These are phyloP conservation scores for Zaprionus ornatus DNA, from an alignment of 1,140 invertebrate species.

Conservation along the genomic window DNA sequence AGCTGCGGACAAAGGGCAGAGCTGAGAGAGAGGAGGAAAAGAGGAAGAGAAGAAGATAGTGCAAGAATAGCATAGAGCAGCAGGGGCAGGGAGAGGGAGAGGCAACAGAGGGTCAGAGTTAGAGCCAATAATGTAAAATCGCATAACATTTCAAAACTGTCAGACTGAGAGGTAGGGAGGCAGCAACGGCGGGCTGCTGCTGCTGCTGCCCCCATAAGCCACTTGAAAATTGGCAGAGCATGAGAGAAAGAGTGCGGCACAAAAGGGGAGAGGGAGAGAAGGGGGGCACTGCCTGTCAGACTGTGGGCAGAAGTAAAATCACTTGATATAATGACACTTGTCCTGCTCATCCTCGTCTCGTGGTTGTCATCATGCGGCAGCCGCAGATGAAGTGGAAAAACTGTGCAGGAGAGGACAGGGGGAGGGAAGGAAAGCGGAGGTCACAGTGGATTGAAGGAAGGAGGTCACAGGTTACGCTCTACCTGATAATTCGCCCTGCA, in stretches of 20 bases:
- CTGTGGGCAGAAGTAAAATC: constrained; percentile 70
- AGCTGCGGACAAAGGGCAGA: constrained; percentile 22
- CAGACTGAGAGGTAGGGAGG: constrained; percentile 20
- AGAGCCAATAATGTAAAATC: constrained; percentile 78
- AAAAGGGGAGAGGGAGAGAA: not conserved
- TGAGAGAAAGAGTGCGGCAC: not conserved
- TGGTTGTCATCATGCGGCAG: not conserved
- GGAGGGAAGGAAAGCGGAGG: not conserved
- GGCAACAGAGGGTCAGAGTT: not conserved
- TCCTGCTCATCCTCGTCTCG: constrained; percentile 42
- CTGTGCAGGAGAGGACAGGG: not conserved
- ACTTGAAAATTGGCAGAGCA: constrained; percentile 68
- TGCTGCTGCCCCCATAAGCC: constrained; percentile 61
- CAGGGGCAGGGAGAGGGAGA: not conserved
- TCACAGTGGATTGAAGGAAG: not conserved
- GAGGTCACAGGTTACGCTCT: not conserved
- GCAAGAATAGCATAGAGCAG: not conserved
- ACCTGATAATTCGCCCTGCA: not conserved
- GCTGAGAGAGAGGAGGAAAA: not conserved
- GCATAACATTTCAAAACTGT: constrained; percentile 75
- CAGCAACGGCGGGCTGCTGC: constrained; percentile 5
- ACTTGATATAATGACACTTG: constrained; percentile 79
- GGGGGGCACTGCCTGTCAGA: not conserved
- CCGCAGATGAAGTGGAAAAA: not conserved
- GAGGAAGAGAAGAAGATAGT: not conserved